Evolutionary conservation across 2,113 vertebrate genomes (phyloP), one percentile per base, ranked within the genome.

Genomic region (Pantherophis guttatus): DNA sequence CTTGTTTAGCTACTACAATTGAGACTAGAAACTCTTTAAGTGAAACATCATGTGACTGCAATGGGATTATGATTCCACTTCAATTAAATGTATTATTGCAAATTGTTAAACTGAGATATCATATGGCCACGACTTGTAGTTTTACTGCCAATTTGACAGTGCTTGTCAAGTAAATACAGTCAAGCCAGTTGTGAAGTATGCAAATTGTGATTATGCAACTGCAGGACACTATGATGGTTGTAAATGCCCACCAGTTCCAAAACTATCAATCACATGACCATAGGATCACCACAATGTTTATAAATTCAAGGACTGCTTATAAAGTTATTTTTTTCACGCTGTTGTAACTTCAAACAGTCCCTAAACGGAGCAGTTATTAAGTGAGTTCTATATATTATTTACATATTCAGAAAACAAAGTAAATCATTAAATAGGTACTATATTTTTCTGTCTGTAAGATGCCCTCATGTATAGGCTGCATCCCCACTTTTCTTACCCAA

Each of bases 361-460:
- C 6, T 75, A 39, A 75, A 8, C 6, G 17, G n/a, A 33, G n/a
- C 70, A 75, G 15, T 39, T 33, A 19, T 75, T 75, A 33, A 62
- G 26, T 29, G 12, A 65, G 26, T 26, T 65, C 44, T 85, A 9
- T 0, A 8, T 87, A 75, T 75, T 75, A 19, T 75, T 75, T 86
- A 15, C 23, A 5, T 0, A 1, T 23, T 0, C 0, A 19, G 48
- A 55, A 65, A 33, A 86, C 11, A 58, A 8, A 70, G 15, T 0
- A 81, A 81, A 81, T 11, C 48, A 48, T 4, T 86, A 24, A 57
- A 0, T 8, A 48, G 55, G 3, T 50, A 50, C 52, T 10, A 8
- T 52, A 10, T 52, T 52, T 52, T 10, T 52, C 52, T 50, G 48
- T 50, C 48, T 50, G 0, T 50, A 50, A 50, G 6, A 50, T 0